phyloP scores from a whole-genome alignment of 1,140 invertebrate genomes.

The Marisa cornuarietis region DNA sequence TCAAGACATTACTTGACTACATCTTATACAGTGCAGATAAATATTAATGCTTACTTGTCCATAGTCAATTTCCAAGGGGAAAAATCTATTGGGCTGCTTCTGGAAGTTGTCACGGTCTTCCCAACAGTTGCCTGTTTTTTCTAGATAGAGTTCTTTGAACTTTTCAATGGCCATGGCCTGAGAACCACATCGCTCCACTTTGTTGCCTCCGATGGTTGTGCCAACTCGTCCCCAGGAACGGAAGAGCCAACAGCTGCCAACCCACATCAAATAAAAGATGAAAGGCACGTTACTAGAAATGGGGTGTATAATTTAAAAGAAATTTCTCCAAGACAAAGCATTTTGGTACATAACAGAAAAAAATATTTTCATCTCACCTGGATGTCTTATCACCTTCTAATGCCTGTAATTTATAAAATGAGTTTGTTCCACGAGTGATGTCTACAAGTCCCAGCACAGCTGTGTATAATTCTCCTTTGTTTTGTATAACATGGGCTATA shows the following conservation, averaged over 20 bases:
- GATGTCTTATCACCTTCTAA: constrained; percentile 78
- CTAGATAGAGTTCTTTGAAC: constrained; percentile 79
- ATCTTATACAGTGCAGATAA: too few species aligned
- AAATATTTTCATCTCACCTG: constrained; percentile 66
- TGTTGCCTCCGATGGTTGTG: constrained; percentile 85
- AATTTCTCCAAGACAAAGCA: too few species aligned
- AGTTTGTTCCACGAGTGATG: constrained; percentile 87
- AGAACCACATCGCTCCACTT: constrained; percentile 72
- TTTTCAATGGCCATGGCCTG: constrained; percentile 61
- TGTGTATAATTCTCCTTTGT: constrained; percentile 73
- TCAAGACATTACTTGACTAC: too few species aligned
- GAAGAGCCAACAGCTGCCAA: constrained; percentile 81
- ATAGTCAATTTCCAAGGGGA: constrained; percentile 92
- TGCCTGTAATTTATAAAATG: constrained; percentile 94
- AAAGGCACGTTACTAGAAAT: neutral
- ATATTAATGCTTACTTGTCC: constrained; percentile 67
- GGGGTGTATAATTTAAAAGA: neutral
- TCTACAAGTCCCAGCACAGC: constrained; percentile 86
- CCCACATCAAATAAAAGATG: constrained; percentile 5
- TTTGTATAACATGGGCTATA: constrained; percentile 80
- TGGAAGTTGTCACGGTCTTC: constrained; percentile 75
- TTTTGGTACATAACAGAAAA: neutral
- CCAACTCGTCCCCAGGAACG: constrained; percentile 95
- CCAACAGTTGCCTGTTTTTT: constrained; percentile 90
- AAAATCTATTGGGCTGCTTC: constrained; percentile 85